Conservation (phyloP, 1,140 invertebrate species). For the Eupeodes corollae region DNA sequence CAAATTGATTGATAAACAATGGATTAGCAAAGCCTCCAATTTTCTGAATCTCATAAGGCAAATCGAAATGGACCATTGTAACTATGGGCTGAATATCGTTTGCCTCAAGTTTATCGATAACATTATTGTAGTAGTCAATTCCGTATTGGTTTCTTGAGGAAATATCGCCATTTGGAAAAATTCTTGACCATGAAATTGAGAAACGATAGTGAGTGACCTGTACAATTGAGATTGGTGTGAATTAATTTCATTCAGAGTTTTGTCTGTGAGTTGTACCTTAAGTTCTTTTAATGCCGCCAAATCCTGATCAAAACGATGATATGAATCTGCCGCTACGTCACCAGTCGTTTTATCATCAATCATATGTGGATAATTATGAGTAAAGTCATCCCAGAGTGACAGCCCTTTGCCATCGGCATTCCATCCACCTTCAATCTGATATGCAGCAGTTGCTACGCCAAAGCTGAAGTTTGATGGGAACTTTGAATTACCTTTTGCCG, state of each 20-base stretch:
- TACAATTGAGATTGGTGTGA: not conserved
- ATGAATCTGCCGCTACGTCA: slow-evolving; percentile 42
- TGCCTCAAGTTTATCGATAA: slow-evolving; percentile 47
- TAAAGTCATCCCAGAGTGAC: slow-evolving; percentile 44
- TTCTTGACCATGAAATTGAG: slow-evolving; percentile 43
- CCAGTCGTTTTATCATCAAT: slow-evolving; percentile 37
- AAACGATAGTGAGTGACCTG: slow-evolving; percentile 35
- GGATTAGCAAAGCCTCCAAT: slow-evolving; percentile 47
- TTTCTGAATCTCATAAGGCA: slow-evolving; percentile 44
- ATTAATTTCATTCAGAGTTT: not conserved
- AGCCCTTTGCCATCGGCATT: slow-evolving; percentile 45
- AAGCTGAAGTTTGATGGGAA: slow-evolving; percentile 47
- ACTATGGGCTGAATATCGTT: slow-evolving; percentile 43
- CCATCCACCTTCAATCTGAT: slow-evolving; percentile 51
- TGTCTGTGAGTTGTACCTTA: not conserved
- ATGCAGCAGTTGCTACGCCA: slow-evolving; percentile 44
- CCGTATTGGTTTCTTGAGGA: slow-evolving; percentile 43
- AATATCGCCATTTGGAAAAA: slow-evolving; percentile 46
- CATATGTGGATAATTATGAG: slow-evolving; percentile 38
- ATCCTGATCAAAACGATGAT: slow-evolving; percentile 41
- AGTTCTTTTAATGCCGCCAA: slow-evolving; percentile 37
- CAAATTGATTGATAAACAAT: slow-evolving; percentile 40
- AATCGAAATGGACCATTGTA: slow-evolving; percentile 47
- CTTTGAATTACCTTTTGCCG: not conserved
- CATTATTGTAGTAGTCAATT: slow-evolving; percentile 47